These are phyloP conservation scores for Drosophila novamexicana DNA, from an alignment of 1,140 invertebrate species.

Conservation along the genomic window DNA sequence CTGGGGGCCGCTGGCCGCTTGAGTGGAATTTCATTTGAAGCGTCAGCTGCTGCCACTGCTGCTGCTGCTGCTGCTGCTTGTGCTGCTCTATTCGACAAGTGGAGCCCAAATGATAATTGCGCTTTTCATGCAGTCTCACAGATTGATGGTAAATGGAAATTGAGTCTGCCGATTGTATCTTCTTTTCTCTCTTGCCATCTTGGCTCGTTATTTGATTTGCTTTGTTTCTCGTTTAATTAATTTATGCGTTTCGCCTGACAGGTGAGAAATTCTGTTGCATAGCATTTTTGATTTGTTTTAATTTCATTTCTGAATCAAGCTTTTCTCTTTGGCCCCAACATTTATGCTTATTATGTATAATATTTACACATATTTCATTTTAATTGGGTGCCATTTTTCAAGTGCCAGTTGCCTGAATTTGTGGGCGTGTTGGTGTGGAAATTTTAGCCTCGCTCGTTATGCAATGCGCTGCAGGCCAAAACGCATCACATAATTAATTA, in stretches of 20 bases:
- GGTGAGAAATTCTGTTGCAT: conserved; percentile 47
- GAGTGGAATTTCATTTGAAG: conserved; percentile 61
- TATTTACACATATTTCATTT: conserved; percentile 54
- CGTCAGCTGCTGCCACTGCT: conserved; percentile 22
- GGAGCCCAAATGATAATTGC: conserved; percentile 67
- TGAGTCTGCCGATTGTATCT: conserved; percentile 57
- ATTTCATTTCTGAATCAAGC: conserved; percentile 56
- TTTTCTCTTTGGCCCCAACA: not conserved
- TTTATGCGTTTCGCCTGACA: conserved; percentile 59
- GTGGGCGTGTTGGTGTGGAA: conserved; percentile 38
- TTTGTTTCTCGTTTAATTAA: conserved; percentile 57
- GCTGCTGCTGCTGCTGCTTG: not conserved
- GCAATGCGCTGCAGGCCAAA: conserved; percentile 44
- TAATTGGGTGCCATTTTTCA: conserved; percentile 53
- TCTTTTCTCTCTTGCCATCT: conserved; percentile 27
- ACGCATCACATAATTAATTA: conserved; percentile 46
- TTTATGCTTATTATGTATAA: conserved; percentile 41
- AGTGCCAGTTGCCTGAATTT: conserved; percentile 30
- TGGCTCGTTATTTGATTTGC: conserved; percentile 19
- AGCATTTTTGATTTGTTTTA: conserved; percentile 57
- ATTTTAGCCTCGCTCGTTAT: conserved; percentile 40
- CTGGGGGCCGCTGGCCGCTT: conserved; percentile 45
- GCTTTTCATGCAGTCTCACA: conserved; percentile 74
- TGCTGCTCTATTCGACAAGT: conserved; percentile 51
- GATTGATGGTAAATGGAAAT: conserved; percentile 71